Percentiles rank a stretch among this genome's conserved stretches.
These are phyloP conservation scores for Papilio demoleus DNA, from an alignment of 2,888 invertebrate species.

Conservation along the genomic window DNA sequence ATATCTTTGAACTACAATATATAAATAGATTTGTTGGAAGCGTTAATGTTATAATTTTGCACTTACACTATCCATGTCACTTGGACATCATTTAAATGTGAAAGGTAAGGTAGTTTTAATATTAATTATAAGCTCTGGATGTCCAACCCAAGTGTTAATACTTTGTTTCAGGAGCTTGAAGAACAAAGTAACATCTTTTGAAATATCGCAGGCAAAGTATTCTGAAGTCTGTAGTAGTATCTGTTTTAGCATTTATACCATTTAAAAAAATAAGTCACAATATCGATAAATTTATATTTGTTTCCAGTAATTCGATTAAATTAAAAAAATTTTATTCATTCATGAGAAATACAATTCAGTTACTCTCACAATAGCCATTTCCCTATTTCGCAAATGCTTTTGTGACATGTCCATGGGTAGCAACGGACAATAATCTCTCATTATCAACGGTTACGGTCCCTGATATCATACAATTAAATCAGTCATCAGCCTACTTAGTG, in stretches of 20 bases:
- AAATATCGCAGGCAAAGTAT: not conserved
- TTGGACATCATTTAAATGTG: not conserved
- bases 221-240: too few relatives aligned
- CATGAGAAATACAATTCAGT: not conserved
- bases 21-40: not conserved
- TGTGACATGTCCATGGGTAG: constrained; percentile 6
- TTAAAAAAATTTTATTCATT: not conserved
- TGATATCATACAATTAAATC: constrained; percentile 26
- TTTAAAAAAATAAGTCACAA: not conserved
- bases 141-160: too few relatives aligned
- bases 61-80: not conserved
- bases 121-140: too few relatives aligned
- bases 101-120: not conserved
- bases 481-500: constrained; percentile 16
- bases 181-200: not conserved
- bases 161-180: too few relatives aligned
- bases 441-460: constrained; percentile 9
- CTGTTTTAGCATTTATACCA: too few relatives aligned
- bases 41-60: not conserved
- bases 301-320: not conserved
- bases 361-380: constrained; percentile 4
- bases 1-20: constrained; percentile 3
- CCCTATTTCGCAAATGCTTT: constrained; percentile 5
- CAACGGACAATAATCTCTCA: constrained; percentile 21
- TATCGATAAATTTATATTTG: not conserved